Evolutionary conservation across 2,113 vertebrate species (phyloP).

Genomic region (Monarcha castaneiventris): DNA sequence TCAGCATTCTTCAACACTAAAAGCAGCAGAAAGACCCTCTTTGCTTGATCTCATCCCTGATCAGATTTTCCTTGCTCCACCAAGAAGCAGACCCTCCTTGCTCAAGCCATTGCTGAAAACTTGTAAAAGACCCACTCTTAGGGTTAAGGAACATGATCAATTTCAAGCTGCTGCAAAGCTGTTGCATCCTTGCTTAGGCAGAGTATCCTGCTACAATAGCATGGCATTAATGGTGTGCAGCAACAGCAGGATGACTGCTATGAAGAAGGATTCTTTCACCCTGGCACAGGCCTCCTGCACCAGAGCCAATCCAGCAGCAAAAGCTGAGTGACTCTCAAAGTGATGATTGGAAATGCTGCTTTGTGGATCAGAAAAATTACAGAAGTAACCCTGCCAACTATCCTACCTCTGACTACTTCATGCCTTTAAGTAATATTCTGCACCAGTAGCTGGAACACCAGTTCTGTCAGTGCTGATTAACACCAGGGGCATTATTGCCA

Average conservation of each 20-base stretch:
- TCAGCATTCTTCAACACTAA: background rate
- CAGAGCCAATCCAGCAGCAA: background rate
- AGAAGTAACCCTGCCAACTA: background rate
- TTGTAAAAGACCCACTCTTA: background rate
- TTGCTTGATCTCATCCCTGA: background rate
- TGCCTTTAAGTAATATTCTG: background rate
- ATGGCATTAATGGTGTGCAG: background rate
- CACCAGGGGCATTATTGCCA: background rate
- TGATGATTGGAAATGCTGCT: background rate
- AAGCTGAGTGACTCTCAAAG: background rate
- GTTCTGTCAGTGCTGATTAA: background rate
- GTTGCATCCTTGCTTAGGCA: background rate
- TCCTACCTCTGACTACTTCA: background rate
- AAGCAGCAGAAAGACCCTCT: background rate
- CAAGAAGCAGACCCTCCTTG: background rate
- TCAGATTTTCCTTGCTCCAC: background rate
- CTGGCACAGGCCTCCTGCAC: background rate
- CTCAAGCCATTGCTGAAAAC: background rate
- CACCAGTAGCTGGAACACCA: background rate
- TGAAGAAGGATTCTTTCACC: background rate
- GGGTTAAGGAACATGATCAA: background rate
- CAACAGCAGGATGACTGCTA: background rate
- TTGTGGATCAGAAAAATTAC: background rate
- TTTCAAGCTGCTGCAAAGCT: background rate
- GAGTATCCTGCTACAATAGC: background rate